Conservation (phyloP, 1,140 invertebrate species). For the Drosophila triauraria region DNA sequence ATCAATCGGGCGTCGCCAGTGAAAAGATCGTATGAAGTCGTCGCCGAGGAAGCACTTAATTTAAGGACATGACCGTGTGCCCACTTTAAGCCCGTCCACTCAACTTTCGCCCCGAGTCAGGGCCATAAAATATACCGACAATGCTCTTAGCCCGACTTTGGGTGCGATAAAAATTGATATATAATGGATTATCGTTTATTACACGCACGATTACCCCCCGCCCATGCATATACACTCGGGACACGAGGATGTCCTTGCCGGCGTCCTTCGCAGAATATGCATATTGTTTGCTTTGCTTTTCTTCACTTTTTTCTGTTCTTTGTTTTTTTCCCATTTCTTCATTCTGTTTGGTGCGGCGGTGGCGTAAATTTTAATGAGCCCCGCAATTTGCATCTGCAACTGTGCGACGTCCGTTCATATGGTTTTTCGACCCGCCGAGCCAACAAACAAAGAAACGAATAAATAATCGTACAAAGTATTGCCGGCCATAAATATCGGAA, state of each 20-base stretch:
- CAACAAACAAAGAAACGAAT: constrained; percentile 69
- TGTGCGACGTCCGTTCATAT: constrained; percentile 40
- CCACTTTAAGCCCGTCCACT: constrained; percentile 36
- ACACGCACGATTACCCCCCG: constrained; percentile 54
- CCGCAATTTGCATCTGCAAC: constrained; percentile 72
- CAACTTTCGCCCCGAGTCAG: constrained; percentile 21
- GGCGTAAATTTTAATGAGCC: constrained; percentile 64
- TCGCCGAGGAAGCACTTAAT: constrained; percentile 17
- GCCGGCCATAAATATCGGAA: constrained; percentile 74
- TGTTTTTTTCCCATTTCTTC: constrained; percentile 10
- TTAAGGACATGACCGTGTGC: constrained; percentile 9
- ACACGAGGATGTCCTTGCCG: constrained; percentile 38
- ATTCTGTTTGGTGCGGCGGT: constrained; percentile 9
- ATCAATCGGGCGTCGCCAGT: constrained; percentile 18
- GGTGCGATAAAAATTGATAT: constrained; percentile 63
- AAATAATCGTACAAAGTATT: constrained; percentile 82
- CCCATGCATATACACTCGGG: not conserved
- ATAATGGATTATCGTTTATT: constrained; percentile 64
- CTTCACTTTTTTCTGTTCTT: constrained; percentile 11
- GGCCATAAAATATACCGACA: constrained; percentile 39
- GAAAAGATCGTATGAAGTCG: constrained; percentile 20
- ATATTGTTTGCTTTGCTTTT: constrained; percentile 46
- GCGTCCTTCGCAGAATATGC: constrained; percentile 35
- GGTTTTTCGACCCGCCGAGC: constrained; percentile 33
- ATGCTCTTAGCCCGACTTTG: constrained; percentile 44